Evolutionary conservation across 2,888 invertebrate genomes (phyloP).

Genomic region (Buathra laborator): DNA sequence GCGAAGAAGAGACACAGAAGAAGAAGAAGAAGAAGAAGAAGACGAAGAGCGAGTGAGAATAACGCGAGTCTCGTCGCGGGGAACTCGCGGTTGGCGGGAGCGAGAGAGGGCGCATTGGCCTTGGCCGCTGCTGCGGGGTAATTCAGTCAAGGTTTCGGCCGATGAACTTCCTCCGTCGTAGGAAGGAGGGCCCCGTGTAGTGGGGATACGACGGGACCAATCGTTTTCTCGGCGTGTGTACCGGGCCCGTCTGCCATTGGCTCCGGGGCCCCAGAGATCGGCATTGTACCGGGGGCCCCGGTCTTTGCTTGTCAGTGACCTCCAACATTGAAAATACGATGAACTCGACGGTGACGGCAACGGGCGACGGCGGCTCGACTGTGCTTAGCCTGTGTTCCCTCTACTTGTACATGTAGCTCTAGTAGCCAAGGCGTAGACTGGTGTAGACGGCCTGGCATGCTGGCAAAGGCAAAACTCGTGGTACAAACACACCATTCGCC

Average conservation of each 20-base stretch:
- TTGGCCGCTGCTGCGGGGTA: conserved; percentile 90
- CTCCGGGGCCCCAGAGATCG: conserved; percentile 84
- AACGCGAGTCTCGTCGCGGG: conserved; percentile 64
- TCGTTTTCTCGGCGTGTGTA: conserved; percentile 69
- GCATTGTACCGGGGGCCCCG: conserved; percentile 84
- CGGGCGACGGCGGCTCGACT: conserved; percentile 28
- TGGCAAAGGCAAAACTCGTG: conserved; percentile 72
- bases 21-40: conserved; percentile 59
- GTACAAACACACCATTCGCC: conserved; percentile 65
- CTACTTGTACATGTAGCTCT: conserved; percentile 71
- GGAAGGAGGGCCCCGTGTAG: conserved; percentile 77
- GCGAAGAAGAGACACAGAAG: conserved; percentile 64
- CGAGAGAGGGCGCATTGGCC: conserved; percentile 87
- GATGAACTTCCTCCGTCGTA: conserved; percentile 88
- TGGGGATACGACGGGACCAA: conserved; percentile 66
- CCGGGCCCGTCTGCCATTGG: conserved; percentile 80
- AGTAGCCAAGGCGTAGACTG: conserved; percentile 87
- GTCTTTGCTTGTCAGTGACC: conserved; percentile 92
- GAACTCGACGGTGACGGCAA: conserved; percentile 87
- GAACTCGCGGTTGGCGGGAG: conserved; percentile 71
- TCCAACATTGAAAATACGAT: conserved; percentile 93
- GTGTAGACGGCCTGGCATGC: conserved; percentile 45
- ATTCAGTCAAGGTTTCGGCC: conserved; percentile 95
- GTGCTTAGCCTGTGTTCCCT: conserved; percentile 53
- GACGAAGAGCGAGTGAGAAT: conserved; percentile 63